Base-by-base conservation (phyloP, 2,888 invertebrate genomes). In the Drosophila mimica region DNA sequence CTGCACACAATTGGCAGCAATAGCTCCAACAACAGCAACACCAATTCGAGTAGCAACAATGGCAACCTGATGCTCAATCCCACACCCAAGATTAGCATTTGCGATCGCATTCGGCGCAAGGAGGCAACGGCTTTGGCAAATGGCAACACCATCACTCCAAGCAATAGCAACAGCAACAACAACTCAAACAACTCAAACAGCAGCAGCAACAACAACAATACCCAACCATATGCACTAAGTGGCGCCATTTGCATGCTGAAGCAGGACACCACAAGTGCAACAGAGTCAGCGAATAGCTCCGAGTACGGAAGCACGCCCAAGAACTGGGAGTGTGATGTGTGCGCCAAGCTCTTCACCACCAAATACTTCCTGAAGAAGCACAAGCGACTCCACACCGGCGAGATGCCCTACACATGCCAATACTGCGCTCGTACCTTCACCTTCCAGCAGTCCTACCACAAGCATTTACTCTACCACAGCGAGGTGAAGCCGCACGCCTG, bases 361-460 rank as follows among this genome's bases (percentile, higher is more conserved):
- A 97, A 97, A 93, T 97, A 97, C 94, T 97, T 97, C 91, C 93
- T 97, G 79, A 97, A 97, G 93, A 97, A 97, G 93, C 97, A 97
- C 92, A 97, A 97, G 93, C 94, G 97, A 80, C 94, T 97, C 71
- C 97, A 97, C 93, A 97, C 97, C 93, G 96, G 97, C 69, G 97
- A 97, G 94, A 97, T 97, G 94, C 97, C 97, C 0, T 97, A 97
- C 91, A 95, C 95, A 30, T 97, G 97, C 90, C 94, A 94, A 56
- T 95, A 96, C 82, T 97, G 97, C 91, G 96, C 96, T 79, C 97
- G 97, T 92, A 96, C 96, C 15, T 97, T 97, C 93, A 97, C 97
- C 58, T 97, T 97, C 93, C 97, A 97, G 93, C 97, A 97, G 89
- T 97, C 97, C 0, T 97, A 97, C 92, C 97, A 97, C 92, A 97